Base-by-base conservation (phyloP, 2,888 invertebrate species). In the Brachycybe producta region DNA sequence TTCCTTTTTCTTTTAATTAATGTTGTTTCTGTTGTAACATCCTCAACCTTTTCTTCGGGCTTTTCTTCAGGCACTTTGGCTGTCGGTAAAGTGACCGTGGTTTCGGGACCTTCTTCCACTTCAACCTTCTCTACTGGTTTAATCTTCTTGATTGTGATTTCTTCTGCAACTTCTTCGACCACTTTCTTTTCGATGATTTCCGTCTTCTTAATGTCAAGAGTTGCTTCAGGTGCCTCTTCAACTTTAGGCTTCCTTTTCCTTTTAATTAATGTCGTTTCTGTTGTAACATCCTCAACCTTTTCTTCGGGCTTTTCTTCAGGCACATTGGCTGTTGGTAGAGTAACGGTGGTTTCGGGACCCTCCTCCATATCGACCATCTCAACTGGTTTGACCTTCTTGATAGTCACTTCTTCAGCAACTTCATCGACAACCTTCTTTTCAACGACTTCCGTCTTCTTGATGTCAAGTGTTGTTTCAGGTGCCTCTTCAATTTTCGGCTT, bases 81-180 rank as follows among this genome's bases (percentile, higher is more conserved):
- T 28, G 41, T 49, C 19, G 23, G 27, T 11, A 39, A 21, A 3
- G 39, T 27, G 1, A 49, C 27, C n/a, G 32, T 38, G 3, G 41
- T 34, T 41, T 49, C 49, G 19, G 36, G 38, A 1, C 13, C 27
- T 38, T 36, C 32, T 13, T 45, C 32, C 17, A 24, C 7, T 38
- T 27, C 17, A 11, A 24, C 39, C n/a, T n/a, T 38, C n/a, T 19
- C 3, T 13, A 57, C 55, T 57, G 54, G 7, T 62, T 54, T 13
- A 55, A 73, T 30, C 46, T 60, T 67, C 53, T 66, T 3, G 52
- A 63, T 43, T 45, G 58, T 24, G 54, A 60, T 24, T 57, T 62
- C 59, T 40, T 65, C 64, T 56, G 65, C 57, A 44, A 66, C 65
- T 55, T 70, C 62, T 55, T 69, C 67, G n/a, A 61, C 50, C 15